Evolutionary conservation across 2,888 invertebrate species (phyloP).

Genomic region (Dolichomitus sp.): DNA sequence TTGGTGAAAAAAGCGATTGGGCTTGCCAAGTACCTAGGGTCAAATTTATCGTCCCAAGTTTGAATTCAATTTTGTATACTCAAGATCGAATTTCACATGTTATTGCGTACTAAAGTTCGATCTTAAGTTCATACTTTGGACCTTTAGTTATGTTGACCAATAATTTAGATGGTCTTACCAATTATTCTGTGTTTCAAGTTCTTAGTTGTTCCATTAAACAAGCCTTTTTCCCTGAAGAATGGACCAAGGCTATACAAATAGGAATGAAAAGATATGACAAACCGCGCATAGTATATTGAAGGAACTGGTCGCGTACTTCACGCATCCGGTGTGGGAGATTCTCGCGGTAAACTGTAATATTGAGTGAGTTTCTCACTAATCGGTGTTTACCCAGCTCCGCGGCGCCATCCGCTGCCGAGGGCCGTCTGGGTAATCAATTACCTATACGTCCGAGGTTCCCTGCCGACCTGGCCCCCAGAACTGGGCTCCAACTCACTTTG

Average conservation of each 20-base stretch:
- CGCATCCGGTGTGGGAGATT: constrained; percentile 5
- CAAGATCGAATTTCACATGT: too few species aligned
- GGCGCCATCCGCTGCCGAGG: constrained; percentile 53
- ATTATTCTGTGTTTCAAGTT: too few species aligned
- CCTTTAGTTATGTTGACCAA: too few species aligned
- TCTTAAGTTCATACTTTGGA: too few species aligned
- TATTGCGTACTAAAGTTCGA: too few species aligned
- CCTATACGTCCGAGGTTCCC: constrained; percentile 42
- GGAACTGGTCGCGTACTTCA: neutral
- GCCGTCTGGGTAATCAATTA: constrained; percentile 60
- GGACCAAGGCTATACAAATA: neutral
- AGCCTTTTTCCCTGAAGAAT: neutral
- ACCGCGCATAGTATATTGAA: neutral
- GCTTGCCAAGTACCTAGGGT: too few species aligned
- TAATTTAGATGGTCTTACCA: too few species aligned
- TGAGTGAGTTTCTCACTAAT: constrained; percentile 78
- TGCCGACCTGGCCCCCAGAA: constrained; percentile 19
- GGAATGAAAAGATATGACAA: neutral
- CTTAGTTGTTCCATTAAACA: too few species aligned
- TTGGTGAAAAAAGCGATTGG: too few species aligned
- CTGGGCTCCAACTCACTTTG: constrained; percentile 24
- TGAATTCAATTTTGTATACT: too few species aligned
- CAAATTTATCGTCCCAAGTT: too few species aligned
- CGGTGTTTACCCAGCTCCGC: constrained; percentile 71
- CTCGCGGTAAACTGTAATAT: constrained; percentile 76